A percentile compares a stretch with the other conserved stretches of the same genome.
Conservation (phyloP, 1,140 invertebrate species). For the Maconellicoccus hirsutus region DNA sequence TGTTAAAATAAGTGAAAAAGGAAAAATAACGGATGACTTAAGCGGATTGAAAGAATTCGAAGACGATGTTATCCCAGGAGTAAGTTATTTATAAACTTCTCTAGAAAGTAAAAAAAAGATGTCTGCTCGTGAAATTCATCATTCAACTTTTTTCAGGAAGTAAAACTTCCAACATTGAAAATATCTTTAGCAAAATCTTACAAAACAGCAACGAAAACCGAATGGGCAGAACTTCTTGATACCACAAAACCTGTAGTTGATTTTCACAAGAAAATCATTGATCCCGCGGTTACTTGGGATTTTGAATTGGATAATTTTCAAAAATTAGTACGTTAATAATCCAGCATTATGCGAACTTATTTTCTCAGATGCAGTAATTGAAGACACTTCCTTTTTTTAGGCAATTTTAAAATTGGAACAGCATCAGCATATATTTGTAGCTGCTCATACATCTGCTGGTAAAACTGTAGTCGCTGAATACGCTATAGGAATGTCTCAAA, state of each 20-base stretch:
- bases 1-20: background rate
- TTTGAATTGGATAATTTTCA: slow-evolving; percentile 97
- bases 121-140: background rate
- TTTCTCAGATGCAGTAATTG: background rate
- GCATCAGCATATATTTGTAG: slow-evolving; percentile 91
- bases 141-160: slow-evolving; percentile 30
- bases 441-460: slow-evolving; percentile 97
- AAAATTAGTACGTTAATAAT: slow-evolving; percentile 69
- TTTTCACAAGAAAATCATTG: slow-evolving; percentile 69
- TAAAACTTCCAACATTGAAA: slow-evolving; percentile 40
- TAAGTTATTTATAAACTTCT: too few relatives aligned
- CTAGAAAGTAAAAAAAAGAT: slow-evolving; percentile 4
- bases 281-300: slow-evolving; percentile 72
- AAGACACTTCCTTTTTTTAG: slow-evolving; percentile 35
- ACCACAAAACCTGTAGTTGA: slow-evolving; percentile 63
- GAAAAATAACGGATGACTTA: background rate
- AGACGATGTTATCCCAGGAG: background rate
- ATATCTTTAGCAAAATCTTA: slow-evolving; percentile 37
- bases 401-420: slow-evolving; percentile 90
- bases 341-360: too few relatives aligned
- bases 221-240: slow-evolving; percentile 82
- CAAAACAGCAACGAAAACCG: slow-evolving; percentile 36
- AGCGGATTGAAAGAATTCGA: background rate
- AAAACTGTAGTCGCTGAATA: slow-evolving; percentile 99
- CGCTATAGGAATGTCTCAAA: slow-evolving; percentile 84